Base-by-base conservation (phyloP, 2,797 vertebrate genomes). In the Mycteria americana region DNA sequence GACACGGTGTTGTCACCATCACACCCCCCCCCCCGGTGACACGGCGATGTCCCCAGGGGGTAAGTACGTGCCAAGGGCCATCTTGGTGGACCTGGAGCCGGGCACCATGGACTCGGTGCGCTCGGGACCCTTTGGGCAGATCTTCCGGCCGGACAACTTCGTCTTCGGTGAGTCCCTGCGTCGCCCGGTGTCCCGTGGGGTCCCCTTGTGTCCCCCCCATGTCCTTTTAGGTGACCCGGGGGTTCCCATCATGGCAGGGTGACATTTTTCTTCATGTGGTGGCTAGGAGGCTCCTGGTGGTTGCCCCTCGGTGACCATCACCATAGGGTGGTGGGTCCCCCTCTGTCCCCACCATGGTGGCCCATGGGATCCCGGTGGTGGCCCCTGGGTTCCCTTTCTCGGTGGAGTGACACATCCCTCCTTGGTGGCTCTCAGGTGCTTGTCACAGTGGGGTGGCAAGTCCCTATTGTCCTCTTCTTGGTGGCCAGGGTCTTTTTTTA, bases 1-100 rank as follows among this genome's bases (percentile, higher is more conserved):
- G 75, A 37, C 1, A 0, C 1, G 5, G 10, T 5, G 28, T 5
- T 27, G 37, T 45, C 53, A 25, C 43, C 6, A 0, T 30, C n/a
- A 5, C 37, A n/a, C 37, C 24, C 13, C 43, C 18, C 18, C 7
- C 0, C 57, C 7, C 3, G 80, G 28, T 90, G 80, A 72, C 67
- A 59, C 4, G 9, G 7, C 0, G 14, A 1, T 51, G 41, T 80
- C 62, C 41, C 37, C 64, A 92, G 90, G 90, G 24, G 84, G 90
- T 5, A 92, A 92, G 56, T 92, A 92, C 3, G 89, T 92, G 9
- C 89, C 89, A 2, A 50, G 89, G 5, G 83, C 89, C 63, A 84
- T 89, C 43, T 13, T 89, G 77, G 86, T 89, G 39, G 86, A 89
- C 24, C 69, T 89, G 77, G 86, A 91, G 45, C 88, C 88, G 2